Evolutionary conservation across 1,140 invertebrate genomes (phyloP).

Genomic region (Dinoponera quadriceps): DNA sequence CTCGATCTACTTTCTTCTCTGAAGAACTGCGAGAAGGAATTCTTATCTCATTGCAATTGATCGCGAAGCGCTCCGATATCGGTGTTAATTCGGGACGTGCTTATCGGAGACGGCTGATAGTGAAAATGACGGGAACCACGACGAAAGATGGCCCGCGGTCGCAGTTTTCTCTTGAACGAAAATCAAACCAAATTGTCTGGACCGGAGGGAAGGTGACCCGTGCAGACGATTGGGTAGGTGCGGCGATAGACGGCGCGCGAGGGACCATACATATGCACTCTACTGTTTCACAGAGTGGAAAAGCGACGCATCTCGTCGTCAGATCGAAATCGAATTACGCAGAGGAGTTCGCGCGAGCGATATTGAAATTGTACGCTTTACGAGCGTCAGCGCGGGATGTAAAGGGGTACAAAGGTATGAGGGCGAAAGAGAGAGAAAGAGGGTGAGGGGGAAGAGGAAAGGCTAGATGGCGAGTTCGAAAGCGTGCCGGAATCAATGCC

Average conservation of each 20-base stretch:
- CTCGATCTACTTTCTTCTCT: neutral
- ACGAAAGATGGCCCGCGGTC: neutral
- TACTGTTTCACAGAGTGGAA: slow-evolving; percentile 30
- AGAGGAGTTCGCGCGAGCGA: slow-evolving; percentile 8
- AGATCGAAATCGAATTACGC: slow-evolving; percentile 51
- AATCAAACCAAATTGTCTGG: neutral
- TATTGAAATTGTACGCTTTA: slow-evolving; percentile 54
- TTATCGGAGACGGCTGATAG: neutral
- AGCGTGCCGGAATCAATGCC: slow-evolving; percentile 3
- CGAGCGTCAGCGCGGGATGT: neutral
- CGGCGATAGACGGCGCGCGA: too few relatives aligned
- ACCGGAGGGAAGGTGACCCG: neutral
- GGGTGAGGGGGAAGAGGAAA: neutral
- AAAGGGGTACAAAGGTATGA: neutral
- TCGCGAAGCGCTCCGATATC: neutral
- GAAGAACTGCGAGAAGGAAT: neutral
- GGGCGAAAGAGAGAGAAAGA: neutral
- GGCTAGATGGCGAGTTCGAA: slow-evolving; percentile 7
- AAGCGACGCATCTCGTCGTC: slow-evolving; percentile 7
- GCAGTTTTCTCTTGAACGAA: neutral
- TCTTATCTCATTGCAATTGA: neutral
- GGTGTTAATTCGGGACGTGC: neutral
- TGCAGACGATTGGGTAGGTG: neutral
- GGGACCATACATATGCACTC: neutral
- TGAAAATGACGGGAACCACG: neutral